Evolutionary conservation across 2,113 vertebrate genomes (phyloP), one percentile per base, ranked within the genome.

Genomic region (Uria aalge): DNA sequence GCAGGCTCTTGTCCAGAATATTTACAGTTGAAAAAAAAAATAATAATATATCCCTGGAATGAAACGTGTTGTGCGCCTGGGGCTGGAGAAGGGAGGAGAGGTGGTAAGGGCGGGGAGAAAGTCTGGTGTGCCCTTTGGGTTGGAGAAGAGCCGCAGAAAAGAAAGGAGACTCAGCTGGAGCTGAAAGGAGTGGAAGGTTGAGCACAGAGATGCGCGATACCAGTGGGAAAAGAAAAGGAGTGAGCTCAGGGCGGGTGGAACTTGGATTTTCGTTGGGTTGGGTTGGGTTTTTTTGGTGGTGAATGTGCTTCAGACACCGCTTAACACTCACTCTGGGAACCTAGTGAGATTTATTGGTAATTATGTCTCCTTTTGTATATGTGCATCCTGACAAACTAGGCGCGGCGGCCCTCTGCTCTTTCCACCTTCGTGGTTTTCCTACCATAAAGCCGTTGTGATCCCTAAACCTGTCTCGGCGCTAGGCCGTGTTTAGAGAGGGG

Each of bases 191-290:
- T 6, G 21, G 38, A 52, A 81, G 14, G 38, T 62, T 3, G 8
- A 19, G 52, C 75, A 6, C 8, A 47, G 74, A 71, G 69, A 29
- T 36, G 32, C 11, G 3, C 0, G 0, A 26, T 63, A 23, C 26
- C 27, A 5, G 1, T 2, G 36, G 63, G 63, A 48, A 59, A 83
- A 30, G 32, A n/a, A 18, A 57, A n/a, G 19, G 32, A 32, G 63
- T 52, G 55, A 55, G 11, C 24, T 3, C 4, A 2, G 24, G 6
- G 14, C 9, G 5, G 32, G 1, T 0, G 1, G 15, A 40, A 19
- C 20, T 53, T 2, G 2, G 19, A 18, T 45, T 32, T 27, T 57
- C 23, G 9, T 22, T 52, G 43, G 30, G 32, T 52, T 48, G 26
- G 11, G 11, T 23, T 56, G 72, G 67, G 0, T 0, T 67, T 59